These are phyloP conservation scores for Spea bombifrons DNA, from an alignment of 2,113 vertebrate species.

Conservation along the genomic window DNA sequence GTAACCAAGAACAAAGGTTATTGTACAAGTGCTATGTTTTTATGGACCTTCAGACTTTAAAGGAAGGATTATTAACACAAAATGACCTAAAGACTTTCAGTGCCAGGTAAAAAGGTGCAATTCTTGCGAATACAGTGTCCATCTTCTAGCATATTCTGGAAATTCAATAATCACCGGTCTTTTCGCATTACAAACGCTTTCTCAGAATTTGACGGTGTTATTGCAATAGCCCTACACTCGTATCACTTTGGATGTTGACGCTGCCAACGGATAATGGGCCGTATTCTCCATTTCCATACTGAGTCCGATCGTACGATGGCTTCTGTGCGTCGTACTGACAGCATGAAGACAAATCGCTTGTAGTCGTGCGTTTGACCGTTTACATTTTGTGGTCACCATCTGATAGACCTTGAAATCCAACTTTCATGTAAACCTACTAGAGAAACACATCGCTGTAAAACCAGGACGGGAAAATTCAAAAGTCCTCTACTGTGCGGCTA, in stretches of 20 bases:
- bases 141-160: no score
- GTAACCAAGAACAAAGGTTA: no score
- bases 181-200: no score
- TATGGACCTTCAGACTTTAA: no score
- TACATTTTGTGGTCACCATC: constrained; percentile 56
- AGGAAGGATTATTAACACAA: no score
- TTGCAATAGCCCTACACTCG: no score
- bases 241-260: neutral
- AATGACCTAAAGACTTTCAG: no score
- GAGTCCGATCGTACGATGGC: constrained; percentile 62
- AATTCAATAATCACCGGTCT: no score
- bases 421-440: constrained; percentile 55
- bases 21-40: no score
- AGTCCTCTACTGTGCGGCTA: constrained; percentile 60
- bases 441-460: constrained; percentile 55
- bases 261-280: constrained; percentile 39
- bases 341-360: constrained; percentile 65
- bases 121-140: no score
- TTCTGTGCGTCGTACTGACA: constrained; percentile 64
- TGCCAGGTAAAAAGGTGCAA: no score
- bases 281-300: constrained; percentile 50
- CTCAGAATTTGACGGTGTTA: no score
- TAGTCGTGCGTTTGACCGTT: constrained; percentile 58
- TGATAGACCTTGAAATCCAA: constrained; percentile 54
- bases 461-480: constrained; percentile 51